A percentile compares a stretch with the other conserved stretches of the same genome.
Conservation (phyloP, 2,113 vertebrate genomes). For the Strigops habroptila region DNA sequence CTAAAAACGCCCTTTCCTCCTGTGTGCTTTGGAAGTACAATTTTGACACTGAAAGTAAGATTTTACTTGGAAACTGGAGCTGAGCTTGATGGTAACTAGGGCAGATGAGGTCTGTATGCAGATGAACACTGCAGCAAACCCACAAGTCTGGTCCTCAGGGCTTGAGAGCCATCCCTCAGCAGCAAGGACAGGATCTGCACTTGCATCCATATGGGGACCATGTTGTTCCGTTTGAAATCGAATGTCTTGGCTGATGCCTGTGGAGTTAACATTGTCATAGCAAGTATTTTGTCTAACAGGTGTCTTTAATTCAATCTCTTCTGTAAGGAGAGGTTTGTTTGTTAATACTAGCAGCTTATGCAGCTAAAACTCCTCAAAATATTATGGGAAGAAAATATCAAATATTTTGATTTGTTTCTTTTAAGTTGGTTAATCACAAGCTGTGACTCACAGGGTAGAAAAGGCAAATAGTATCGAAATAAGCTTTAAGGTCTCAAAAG, state of each 20-base stretch:
- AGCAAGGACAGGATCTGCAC: neutral
- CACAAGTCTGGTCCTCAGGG: neutral
- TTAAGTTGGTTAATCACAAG: neutral
- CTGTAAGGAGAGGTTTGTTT: neutral
- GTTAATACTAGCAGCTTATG: neutral
- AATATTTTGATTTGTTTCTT: neutral
- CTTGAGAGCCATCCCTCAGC: rapidly evolving
- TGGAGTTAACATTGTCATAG: neutral
- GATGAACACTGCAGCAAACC: neutral
- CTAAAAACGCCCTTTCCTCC: neutral
- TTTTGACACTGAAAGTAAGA: neutral
- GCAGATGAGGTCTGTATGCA: neutral
- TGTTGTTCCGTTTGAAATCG: neutral
- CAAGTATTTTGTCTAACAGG: neutral
- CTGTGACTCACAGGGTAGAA: neutral
- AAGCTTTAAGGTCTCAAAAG: neutral
- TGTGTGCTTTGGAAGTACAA: rapidly evolving
- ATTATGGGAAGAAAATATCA: neutral
- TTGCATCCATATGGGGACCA: rapidly evolving
- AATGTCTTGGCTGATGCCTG: neutral
- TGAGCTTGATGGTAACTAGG: neutral
- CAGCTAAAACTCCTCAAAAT: neutral
- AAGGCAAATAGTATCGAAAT: neutral
- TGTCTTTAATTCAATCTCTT: neutral
- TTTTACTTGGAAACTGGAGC: neutral